phyloP scores from a whole-genome alignment of 2,113 vertebrate genomes.

The Perognathus longimembris region DNA sequence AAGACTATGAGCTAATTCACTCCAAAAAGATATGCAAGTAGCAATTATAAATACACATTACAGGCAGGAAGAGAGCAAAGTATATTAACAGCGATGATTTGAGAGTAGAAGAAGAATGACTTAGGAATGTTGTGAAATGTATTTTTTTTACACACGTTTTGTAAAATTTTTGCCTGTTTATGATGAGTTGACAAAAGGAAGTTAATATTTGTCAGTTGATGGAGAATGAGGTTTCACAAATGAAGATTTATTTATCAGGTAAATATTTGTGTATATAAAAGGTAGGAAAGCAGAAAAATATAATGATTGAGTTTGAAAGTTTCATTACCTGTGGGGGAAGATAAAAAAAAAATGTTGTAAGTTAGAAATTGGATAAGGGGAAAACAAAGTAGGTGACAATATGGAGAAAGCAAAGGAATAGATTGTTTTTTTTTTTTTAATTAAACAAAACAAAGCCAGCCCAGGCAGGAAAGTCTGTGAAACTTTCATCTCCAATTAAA shows the following conservation, averaged over 20 bases:
- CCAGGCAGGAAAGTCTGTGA: too few relatives aligned
- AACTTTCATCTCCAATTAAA: too few relatives aligned
- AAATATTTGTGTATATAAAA: conserved; percentile 52
- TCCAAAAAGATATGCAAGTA: not conserved
- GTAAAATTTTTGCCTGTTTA: conserved; percentile 8
- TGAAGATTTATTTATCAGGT: conserved; percentile 34
- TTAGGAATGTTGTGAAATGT: not conserved
- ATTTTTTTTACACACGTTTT: not conserved
- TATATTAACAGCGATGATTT: not conserved
- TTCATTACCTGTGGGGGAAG: not conserved
- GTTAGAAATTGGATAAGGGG: conserved; percentile 27
- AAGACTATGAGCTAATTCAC: not conserved
- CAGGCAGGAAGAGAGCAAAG: not conserved
- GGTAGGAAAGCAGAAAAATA: not conserved
- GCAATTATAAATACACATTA: conserved; percentile 19
- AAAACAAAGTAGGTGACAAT: not conserved
- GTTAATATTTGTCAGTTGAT: conserved; percentile 50
- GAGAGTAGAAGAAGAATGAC: not conserved
- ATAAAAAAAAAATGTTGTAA: not conserved
- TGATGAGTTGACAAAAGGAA: conserved; percentile 34
- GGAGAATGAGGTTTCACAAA: conserved; percentile 27
- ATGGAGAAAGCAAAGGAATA: not conserved
- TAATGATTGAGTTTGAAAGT: not conserved
- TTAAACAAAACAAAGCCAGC: too few relatives aligned
- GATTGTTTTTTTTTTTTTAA: too few relatives aligned